These are phyloP conservation scores for Siniperca scherzeri DNA, from an alignment of 2,797 vertebrate genomes.

Conservation along the genomic window DNA sequence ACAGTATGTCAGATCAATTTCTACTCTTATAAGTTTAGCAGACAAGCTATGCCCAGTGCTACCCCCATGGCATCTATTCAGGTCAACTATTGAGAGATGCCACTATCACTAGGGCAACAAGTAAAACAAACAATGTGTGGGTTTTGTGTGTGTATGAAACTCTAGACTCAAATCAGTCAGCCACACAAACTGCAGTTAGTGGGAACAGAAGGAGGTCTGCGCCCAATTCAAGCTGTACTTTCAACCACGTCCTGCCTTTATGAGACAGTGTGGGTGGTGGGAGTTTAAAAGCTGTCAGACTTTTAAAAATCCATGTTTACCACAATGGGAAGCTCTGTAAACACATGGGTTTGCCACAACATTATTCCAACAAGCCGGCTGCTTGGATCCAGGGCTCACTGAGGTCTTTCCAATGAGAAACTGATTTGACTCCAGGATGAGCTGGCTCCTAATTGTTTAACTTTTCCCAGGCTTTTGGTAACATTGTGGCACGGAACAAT, in stretches of 20 bases:
- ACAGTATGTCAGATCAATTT: conserved; percentile 30
- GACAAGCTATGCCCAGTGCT: conserved; percentile 47
- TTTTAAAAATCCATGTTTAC: conserved; percentile 78
- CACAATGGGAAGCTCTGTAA: conserved; percentile 78
- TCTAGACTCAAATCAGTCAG: conserved; percentile 79
- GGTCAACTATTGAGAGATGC: conserved; percentile 80
- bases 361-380: conserved; percentile 63
- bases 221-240: conserved; percentile 55
- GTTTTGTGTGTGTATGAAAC: conserved; percentile 84
- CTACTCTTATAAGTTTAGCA: conserved; percentile 47
- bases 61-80: conserved; percentile 70
- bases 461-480: conserved; percentile 70
- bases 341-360: conserved; percentile 72
- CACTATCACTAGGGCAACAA: conserved; percentile 83
- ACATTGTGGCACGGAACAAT: conserved; percentile 36
- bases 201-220: conserved; percentile 71
- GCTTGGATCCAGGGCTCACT: conserved; percentile 39
- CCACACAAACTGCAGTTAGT: conserved; percentile 76
- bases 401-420: conserved; percentile 49
- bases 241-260: conserved; percentile 67
- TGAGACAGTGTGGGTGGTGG: conserved; percentile 76
- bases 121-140: conserved; percentile 88
- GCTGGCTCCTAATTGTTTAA: conserved; percentile 69
- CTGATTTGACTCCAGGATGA: conserved; percentile 53
- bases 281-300: conserved; percentile 75